A percentile compares a stretch with the other conserved stretches of the same genome.
phyloP scores from a whole-genome alignment of 2,888 invertebrate genomes.

The Gnatocerus cornutus region DNA sequence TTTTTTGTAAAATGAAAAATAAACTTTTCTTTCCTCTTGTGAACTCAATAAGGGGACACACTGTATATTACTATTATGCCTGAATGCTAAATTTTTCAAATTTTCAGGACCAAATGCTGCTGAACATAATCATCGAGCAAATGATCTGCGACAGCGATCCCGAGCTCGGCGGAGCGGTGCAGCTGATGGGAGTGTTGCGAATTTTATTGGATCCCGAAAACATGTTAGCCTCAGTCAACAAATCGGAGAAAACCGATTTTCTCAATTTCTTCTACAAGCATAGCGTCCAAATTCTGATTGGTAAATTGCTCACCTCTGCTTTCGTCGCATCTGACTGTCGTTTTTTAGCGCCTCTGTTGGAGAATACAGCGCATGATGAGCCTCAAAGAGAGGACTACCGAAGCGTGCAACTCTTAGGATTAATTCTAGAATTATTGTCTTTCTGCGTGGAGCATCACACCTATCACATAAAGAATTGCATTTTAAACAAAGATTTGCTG shows the following conservation, averaged over 20 bases:
- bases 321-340: background rate
- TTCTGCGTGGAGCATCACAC: constrained; percentile 99
- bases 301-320: constrained; percentile 70
- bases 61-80: no score
- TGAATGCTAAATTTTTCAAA: no score
- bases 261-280: constrained; percentile 99
- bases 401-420: constrained; percentile 94
- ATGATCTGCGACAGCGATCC: constrained; percentile 98
- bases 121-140: constrained; percentile 98
- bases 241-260: constrained; percentile 98
- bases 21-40: no score
- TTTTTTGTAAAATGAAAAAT: no score
- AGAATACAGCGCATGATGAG: constrained; percentile 92
- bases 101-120: constrained; percentile 90
- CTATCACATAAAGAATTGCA: constrained; percentile 98
- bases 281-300: constrained; percentile 96
- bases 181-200: constrained; percentile 95
- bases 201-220: constrained; percentile 97
- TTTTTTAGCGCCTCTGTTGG: constrained; percentile 87
- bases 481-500: constrained; percentile 96
- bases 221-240: constrained; percentile 94
- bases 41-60: no score
- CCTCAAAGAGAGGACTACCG: constrained; percentile 96
- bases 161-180: constrained; percentile 97
- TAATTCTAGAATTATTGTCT: constrained; percentile 95